Percentiles rank a stretch among this genome's conserved stretches.
Evolutionary conservation across 2,888 invertebrate species (phyloP).

Genomic region (Calameuta filiformis): DNA sequence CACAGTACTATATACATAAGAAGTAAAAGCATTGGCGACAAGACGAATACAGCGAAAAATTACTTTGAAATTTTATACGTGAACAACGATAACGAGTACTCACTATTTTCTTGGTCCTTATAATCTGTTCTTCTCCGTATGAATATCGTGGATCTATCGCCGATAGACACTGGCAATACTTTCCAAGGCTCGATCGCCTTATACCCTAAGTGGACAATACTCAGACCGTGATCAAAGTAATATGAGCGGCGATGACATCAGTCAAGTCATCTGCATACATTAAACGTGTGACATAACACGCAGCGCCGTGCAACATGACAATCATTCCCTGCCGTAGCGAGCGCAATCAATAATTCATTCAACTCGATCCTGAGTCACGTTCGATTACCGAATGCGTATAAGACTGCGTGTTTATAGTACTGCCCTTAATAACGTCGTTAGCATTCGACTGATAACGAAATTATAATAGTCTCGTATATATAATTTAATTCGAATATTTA

Average conservation of each 20-base stretch:
- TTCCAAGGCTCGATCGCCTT: not conserved
- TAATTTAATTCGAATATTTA: not conserved
- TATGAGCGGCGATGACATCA: conserved; percentile 34
- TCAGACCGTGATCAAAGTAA: not conserved
- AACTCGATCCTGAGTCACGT: conserved; percentile 21
- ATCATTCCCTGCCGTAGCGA: conserved; percentile 26
- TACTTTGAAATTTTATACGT: not conserved
- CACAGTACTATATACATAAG: not conserved
- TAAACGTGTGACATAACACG: conserved; percentile 38
- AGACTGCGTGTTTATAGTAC: not conserved
- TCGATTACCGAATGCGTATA: conserved; percentile 13
- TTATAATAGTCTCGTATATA: not conserved
- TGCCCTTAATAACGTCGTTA: not conserved
- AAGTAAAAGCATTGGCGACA: not conserved
- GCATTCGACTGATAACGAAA: not conserved
- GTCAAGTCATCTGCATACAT: conserved; percentile 37
- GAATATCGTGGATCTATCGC: not conserved
- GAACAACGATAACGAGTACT: not conserved
- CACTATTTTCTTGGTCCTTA: not conserved
- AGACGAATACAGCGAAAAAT: not conserved
- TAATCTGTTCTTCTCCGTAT: not conserved
- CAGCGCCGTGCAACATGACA: conserved; percentile 26
- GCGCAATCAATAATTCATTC: conserved; percentile 46
- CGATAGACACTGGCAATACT: not conserved
- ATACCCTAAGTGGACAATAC: not conserved